Conservation (phyloP, 2,888 invertebrate species). For the Amaurobius ferox region DNA sequence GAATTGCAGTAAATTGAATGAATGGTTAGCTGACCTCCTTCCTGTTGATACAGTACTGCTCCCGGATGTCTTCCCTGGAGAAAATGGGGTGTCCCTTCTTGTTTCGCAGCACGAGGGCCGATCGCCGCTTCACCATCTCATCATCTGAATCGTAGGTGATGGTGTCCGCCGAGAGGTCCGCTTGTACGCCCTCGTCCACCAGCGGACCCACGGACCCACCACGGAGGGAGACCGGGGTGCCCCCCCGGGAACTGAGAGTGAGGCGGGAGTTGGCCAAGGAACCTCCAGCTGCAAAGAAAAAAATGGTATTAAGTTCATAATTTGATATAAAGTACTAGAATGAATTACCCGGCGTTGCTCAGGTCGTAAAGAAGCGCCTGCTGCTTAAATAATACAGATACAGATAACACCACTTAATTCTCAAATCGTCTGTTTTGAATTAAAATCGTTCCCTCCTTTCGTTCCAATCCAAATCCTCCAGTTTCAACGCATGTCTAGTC, state of each 20-base stretch:
- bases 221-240: constrained; percentile 65
- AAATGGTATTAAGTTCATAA: too few relatives aligned
- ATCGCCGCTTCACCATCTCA: constrained; percentile 84
- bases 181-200: constrained; percentile 73
- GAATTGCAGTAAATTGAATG: too few relatives aligned
- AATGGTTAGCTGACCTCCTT: constrained; percentile 85
- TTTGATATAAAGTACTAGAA: too few relatives aligned
- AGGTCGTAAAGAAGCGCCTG: too few relatives aligned
- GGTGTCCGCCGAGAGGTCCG: constrained; percentile 83
- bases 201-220: constrained; percentile 55
- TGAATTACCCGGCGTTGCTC: too few relatives aligned
- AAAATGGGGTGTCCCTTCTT: constrained; percentile 80
- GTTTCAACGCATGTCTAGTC: too few relatives aligned
- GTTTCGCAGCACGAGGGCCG: constrained; percentile 69
- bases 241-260: constrained; percentile 68
- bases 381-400: too few relatives aligned
- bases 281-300: constrained; percentile 39
- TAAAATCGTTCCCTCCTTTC: too few relatives aligned
- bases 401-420: too few relatives aligned
- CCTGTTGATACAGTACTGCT: constrained; percentile 95
- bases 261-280: constrained; percentile 71
- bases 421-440: too few relatives aligned
- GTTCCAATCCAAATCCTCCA: too few relatives aligned
- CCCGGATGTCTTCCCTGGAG: constrained; percentile 90
- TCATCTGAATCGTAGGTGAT: constrained; percentile 87